Base-by-base conservation (phyloP, 2,888 invertebrate genomes). In the Agonopterix arenella region DNA sequence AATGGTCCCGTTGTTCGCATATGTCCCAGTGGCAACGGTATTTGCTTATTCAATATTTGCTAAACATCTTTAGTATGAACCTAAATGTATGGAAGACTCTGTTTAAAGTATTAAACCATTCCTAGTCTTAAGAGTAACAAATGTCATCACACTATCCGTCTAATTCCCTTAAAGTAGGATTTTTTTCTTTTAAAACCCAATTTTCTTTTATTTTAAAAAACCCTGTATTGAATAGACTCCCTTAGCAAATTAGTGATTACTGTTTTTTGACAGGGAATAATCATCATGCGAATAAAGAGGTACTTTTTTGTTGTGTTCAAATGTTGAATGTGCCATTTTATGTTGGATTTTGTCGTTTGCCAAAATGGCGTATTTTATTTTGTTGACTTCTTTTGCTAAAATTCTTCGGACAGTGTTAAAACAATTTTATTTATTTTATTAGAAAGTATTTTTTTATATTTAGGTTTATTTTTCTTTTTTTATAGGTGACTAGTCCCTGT, bases 171-270 rank as follows among this genome's bases (percentile, higher is more conserved):
- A 58, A 57, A 51, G 61, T 69, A 58, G 55, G 58, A 54, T 52
- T 60, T 57, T 7, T 53, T 49, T 13, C 57, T 55, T 68, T 59
- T 0, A 11, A 10, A 36, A 16, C 61, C 56, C 53, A 54, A 57
- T 61, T 52, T 16, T 52, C 42, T 52, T 59, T 50, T 66, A 66
- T 51, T 46, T 66, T 71, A 18, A 9, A 40, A 84, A 73, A 74
- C 88, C 88, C 88, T 88, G 88, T 80, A 83, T 68, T 66, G 60
- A 70, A 78, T 85, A 84, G 79, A 73, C 28, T 66, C 86, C 88
- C 82, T 81, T 88, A 88, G 88, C 84, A 70, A 79, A 70, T 79
- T 88, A 88, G 85, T 74, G 63, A 66, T 66, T 64, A 68, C 55
- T 58, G 52, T 70, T 28, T 28, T 28, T 71, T 73, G 74, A 72